These are phyloP conservation scores for Paracanthobrama guichenoti DNA, from an alignment of 2,113 vertebrate genomes.

Conservation along the genomic window DNA sequence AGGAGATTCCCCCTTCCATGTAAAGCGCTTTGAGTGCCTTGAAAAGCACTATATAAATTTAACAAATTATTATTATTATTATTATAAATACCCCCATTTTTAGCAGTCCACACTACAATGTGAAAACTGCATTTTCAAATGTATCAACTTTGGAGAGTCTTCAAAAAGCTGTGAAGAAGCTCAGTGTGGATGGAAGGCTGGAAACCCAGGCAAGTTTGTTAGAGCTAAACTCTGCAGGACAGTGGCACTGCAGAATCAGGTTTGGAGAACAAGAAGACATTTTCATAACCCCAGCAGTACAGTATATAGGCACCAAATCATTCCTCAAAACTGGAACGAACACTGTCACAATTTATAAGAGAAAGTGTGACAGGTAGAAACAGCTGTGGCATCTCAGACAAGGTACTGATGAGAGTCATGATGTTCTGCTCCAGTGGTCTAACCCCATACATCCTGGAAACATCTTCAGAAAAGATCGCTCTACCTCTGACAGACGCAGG, in stretches of 20 bases:
- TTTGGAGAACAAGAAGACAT: too few species aligned
- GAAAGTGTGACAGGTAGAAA: background rate
- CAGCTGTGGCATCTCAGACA: background rate
- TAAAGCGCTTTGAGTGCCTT: too few species aligned
- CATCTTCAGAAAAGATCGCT: background rate
- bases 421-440: background rate
- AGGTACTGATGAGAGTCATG: background rate
- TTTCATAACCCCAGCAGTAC: background rate
- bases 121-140: too few species aligned
- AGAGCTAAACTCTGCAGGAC: background rate
- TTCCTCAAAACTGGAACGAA: background rate
- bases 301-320: background rate
- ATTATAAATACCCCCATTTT: too few species aligned
- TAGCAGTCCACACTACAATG: too few species aligned
- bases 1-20: too few species aligned
- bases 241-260: background rate
- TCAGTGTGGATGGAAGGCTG: too few species aligned
- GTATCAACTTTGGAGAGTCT: too few species aligned
- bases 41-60: too few species aligned
- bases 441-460: background rate
- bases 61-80: too few species aligned
- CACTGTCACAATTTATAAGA: background rate
- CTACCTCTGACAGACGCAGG: background rate
- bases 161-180: too few species aligned
- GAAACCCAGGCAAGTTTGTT: background rate